Percentiles rank a stretch among this genome's conserved stretches.
These are phyloP conservation scores for Mormyrops boulengeri DNA, from an alignment of 2,797 vertebrate species.

Conservation along the genomic window DNA sequence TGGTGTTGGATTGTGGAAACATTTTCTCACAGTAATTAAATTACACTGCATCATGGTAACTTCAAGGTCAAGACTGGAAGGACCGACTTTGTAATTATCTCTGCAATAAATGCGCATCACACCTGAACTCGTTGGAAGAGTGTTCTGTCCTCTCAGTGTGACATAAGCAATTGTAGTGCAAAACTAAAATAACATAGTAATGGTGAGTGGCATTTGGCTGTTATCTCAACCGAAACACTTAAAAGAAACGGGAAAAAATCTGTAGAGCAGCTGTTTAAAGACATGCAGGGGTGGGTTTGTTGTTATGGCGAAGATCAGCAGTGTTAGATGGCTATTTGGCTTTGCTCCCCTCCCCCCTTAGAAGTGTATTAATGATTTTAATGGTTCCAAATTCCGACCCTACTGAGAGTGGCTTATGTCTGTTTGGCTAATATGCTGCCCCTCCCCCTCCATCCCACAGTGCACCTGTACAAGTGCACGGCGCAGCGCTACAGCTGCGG, in stretches of 20 bases:
- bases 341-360: neutral
- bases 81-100: neutral
- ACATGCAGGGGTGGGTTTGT: neutral
- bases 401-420: neutral
- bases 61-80: neutral
- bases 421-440: neutral
- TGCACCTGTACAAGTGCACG: constrained; percentile 90
- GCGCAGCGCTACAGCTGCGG: constrained; percentile 93
- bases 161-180: neutral
- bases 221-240: neutral
- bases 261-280: neutral
- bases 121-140: neutral
- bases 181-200: neutral
- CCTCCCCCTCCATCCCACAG: constrained; percentile 49
- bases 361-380: neutral
- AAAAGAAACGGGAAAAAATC: neutral
- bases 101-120: neutral
- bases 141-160: neutral
- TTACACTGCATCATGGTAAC: neutral
- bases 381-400: neutral
- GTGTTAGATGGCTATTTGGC: neutral
- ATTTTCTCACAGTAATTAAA: neutral
- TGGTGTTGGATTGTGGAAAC: neutral
- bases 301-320: neutral
- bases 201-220: neutral